Base-by-base conservation (phyloP, 2,797 vertebrate species). In the Lemur catta region DNA sequence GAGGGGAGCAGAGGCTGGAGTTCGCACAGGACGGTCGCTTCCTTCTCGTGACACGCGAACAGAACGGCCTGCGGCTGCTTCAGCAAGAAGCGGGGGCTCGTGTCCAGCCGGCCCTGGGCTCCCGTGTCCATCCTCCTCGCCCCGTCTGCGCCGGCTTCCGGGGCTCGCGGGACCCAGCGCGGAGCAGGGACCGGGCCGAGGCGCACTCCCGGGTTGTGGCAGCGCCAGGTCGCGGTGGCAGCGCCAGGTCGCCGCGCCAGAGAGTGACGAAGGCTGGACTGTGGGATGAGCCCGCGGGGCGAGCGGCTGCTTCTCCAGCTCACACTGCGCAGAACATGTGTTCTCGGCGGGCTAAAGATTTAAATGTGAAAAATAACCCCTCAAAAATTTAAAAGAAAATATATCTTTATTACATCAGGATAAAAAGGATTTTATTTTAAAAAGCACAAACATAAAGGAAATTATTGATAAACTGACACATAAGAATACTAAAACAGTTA, bases 221-320 rank as follows among this genome's bases (percentile, higher is more conserved):
- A 48, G 10, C 6, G 26, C 0, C 9, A 57, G n/a, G 46, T 9
- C 0, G 1, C 0, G 38, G 41, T 0, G 38, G 18, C 26, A 41
- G 10, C 6, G 30, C 0, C 9, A 57, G n/a, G 46, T 9, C 0
- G 1, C 0, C n/a, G 41, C 14, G 41, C 22, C 88, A 2, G 4
- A 35, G 15, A 46, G 1, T 5, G 24, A 2, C 35, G 17, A 48
- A 30, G 22, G 57, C 0, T n/a, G 28, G 43, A 4, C 22, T 41
- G 6, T 5, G 30, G 4, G 18, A 3, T 20, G 17, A 28, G 14
- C 69, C 8, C 14, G 5, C 52, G 57, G n/a, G 30, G 33, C 18
- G 14, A 4, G 11, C 43, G 48, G 17, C 30, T 67, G 35, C 13
- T 20, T 80, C 14, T 33, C 9, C 55, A 46, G 43, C 3, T 28